A percentile compares a stretch with the other conserved stretches of the same genome.
These are phyloP conservation scores for Camponotus fellah DNA, from an alignment of 2,888 invertebrate genomes.

Conservation along the genomic window DNA sequence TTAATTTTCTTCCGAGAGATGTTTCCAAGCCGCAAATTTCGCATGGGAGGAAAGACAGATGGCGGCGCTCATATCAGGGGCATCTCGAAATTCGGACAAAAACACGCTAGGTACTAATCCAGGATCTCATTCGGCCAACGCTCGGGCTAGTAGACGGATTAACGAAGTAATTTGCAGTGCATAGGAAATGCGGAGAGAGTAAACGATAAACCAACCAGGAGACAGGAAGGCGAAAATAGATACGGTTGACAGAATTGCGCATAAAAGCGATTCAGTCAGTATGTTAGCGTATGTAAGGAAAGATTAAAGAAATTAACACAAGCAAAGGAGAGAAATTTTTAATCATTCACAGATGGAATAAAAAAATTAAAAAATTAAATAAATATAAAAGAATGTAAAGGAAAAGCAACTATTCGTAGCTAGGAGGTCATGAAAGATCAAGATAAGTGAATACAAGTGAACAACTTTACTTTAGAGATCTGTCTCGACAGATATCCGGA, in stretches of 20 bases:
- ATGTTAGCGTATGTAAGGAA: background rate
- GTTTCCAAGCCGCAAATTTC: conserved; percentile 51
- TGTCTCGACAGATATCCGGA: background rate
- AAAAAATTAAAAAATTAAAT: background rate
- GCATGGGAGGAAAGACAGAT: conserved; percentile 48
- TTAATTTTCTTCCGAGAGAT: conserved; percentile 54
- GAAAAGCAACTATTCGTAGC: background rate
- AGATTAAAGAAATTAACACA: background rate
- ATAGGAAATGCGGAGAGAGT: conserved; percentile 45
- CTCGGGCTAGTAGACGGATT: conserved; percentile 45
- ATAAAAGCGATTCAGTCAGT: background rate
- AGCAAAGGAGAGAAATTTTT: background rate
- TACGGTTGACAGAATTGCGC: conserved; percentile 15
- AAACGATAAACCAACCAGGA: conserved; percentile 46
- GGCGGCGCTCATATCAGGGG: conserved; percentile 32
- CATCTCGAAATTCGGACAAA: conserved; percentile 52
- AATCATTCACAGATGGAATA: background rate
- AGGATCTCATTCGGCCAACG: conserved; percentile 46
- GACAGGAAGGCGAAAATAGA: conserved; percentile 42
- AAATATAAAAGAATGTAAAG: background rate
- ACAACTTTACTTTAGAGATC: background rate
- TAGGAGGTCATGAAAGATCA: background rate
- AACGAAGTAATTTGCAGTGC: conserved; percentile 53
- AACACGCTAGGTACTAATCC: conserved; percentile 56
- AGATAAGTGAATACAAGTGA: background rate